Evolutionary conservation across 2,113 vertebrate genomes (phyloP), one percentile per base, ranked within the genome.

Genomic region (Prunella himalayana): DNA sequence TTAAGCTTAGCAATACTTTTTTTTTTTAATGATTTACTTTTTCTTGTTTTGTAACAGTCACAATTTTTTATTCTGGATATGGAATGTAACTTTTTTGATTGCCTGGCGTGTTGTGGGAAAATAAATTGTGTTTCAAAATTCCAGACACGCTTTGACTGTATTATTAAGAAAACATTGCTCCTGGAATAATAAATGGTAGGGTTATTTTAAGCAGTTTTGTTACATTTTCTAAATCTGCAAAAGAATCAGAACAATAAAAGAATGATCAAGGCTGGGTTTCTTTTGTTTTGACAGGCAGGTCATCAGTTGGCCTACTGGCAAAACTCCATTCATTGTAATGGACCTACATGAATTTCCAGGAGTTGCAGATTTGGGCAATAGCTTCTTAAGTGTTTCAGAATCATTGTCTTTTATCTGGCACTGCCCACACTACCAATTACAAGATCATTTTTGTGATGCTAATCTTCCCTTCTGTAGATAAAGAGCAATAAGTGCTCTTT

Each of bases 121-220:
- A 85, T 47, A 82, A 37, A 39, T 66, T 33, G 16, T 91, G 56
- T 85, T 90, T 93, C 70, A 87, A 53, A 85, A 93, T 95, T 71
- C 91, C 70, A 93, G 88, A 81, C 80, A 51, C 86, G 15, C 81
- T 95, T 91, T 93, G 66, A 83, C 53, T 51, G 25, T 90, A 49
- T 87, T 91, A 72, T 78, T 96, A 95, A 92, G 92, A 94, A 95
- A 96, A 82, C 42, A 63, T 47, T 90, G 82, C 83, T 95, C 56
- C 66, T 89, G 82, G 64, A 95, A 81, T 91, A 95, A 88, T 87
- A 97, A 96, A 78, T 78, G 30, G 33, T 60, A 33, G 41, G 35
- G 13, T 47, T 95, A 89, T 93, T 94, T 96, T 92, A 95, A 94
- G 83, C 10, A 82, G n/a, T 94, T 85, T 17, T 82, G 53, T 59